Evolutionary conservation across 2,888 invertebrate species (phyloP).

Genomic region (Odontothrips loti): DNA sequence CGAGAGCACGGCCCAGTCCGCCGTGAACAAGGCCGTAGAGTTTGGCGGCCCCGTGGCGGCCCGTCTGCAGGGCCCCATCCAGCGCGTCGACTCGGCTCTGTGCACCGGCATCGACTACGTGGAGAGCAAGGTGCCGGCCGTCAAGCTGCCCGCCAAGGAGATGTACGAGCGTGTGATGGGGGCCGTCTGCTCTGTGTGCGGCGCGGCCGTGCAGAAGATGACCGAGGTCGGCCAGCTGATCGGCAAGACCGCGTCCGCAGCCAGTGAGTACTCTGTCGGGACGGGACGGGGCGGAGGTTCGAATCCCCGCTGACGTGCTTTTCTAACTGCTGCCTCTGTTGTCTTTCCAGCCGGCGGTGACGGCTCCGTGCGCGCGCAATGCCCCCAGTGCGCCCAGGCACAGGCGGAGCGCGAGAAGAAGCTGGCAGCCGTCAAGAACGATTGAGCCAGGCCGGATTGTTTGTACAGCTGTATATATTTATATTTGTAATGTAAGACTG

Average conservation of each 20-base stretch:
- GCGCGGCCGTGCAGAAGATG: slow-evolving; percentile 11
- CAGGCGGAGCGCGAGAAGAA: slow-evolving; percentile 7
- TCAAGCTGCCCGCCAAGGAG: slow-evolving; percentile 54
- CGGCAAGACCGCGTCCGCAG: slow-evolving; percentile 18
- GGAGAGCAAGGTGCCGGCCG: slow-evolving; percentile 54
- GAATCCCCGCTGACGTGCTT: background rate
- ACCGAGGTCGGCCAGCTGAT: slow-evolving; percentile 21
- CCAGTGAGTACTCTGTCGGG: background rate
- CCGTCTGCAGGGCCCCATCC: slow-evolving; percentile 53
- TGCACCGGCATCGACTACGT: slow-evolving; percentile 55
- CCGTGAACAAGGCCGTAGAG: slow-evolving; percentile 52
- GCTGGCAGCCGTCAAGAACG: background rate
- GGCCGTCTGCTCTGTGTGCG: background rate
- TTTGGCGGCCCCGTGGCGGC: slow-evolving; percentile 48
- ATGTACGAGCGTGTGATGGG: slow-evolving; percentile 41
- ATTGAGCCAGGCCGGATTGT: background rate
- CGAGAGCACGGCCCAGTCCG: slow-evolving; percentile 50
- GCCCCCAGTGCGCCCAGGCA: slow-evolving; percentile 5
- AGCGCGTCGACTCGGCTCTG: slow-evolving; percentile 53
- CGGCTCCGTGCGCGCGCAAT: background rate
- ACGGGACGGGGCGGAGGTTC: background rate
- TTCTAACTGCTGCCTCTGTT: background rate
- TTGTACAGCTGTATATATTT: background rate
- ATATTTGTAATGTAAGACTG: background rate
- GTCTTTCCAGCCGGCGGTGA: slow-evolving; percentile 6